Evolutionary conservation across 2,797 vertebrate genomes (phyloP).

Genomic region (Propithecus perrieri): DNA sequence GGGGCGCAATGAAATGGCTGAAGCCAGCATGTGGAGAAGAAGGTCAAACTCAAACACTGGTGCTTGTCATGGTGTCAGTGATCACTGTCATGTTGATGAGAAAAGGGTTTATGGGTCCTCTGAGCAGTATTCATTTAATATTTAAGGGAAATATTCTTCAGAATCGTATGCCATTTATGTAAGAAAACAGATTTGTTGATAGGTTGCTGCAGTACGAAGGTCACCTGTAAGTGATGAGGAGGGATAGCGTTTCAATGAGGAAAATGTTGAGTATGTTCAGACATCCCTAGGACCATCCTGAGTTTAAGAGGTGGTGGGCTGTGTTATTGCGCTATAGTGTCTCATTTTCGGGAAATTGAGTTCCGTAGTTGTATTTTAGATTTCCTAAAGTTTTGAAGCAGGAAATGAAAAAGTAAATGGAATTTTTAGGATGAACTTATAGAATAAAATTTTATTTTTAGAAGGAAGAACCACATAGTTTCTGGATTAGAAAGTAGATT

Average conservation of each 20-base stretch:
- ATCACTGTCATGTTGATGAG: background rate
- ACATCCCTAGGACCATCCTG: background rate
- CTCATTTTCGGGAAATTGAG: background rate
- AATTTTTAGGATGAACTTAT: background rate
- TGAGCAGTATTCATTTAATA: background rate
- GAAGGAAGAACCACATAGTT: background rate
- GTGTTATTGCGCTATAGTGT: background rate
- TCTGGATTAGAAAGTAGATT: background rate
- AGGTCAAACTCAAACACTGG: background rate
- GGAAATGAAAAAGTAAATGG: background rate
- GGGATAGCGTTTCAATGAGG: background rate
- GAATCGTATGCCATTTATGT: background rate
- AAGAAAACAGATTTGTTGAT: background rate
- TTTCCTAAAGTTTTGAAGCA: background rate
- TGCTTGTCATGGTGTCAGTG: background rate
- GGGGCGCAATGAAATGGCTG: background rate
- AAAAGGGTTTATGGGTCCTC: background rate
- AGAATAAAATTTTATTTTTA: background rate
- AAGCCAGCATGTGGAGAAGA: background rate
- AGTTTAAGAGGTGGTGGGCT: background rate
- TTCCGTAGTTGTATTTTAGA: background rate
- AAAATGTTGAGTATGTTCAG: background rate
- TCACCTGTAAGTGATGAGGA: background rate
- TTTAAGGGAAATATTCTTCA: conserved; percentile 32
- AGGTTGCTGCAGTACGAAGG: background rate